Evolutionary conservation across 2,797 vertebrate genomes (phyloP).

Genomic region (Lepilemur ruficaudatus): DNA sequence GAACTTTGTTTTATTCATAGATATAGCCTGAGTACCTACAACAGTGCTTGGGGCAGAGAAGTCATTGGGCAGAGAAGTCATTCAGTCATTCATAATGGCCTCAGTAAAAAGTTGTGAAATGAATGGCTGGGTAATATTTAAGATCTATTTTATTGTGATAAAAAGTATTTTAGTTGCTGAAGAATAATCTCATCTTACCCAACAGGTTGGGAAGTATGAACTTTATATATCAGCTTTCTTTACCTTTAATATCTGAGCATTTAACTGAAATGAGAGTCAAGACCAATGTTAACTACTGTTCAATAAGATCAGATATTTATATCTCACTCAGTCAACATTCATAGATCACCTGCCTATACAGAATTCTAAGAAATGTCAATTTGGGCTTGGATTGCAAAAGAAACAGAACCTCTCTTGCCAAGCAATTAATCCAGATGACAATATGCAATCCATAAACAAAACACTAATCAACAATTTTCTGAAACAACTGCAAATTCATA

Average conservation of each 20-base stretch:
- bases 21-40: background rate
- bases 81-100: background rate
- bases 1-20: background rate
- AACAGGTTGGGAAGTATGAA: background rate
- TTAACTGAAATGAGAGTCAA: constrained; percentile 30
- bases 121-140: background rate
- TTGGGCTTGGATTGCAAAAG: constrained; percentile 21
- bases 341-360: background rate
- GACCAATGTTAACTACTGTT: constrained; percentile 21
- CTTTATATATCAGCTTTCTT: background rate
- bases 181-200: background rate
- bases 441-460: constrained; percentile 46
- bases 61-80: background rate
- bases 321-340: background rate
- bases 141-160: background rate
- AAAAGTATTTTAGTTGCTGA: background rate
- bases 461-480: constrained; percentile 53
- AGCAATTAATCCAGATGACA: constrained; percentile 53
- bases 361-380: constrained; percentile 27
- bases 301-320: background rate
- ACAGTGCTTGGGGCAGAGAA: background rate
- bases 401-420: constrained; percentile 26
- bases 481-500: constrained; percentile 61
- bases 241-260: background rate
- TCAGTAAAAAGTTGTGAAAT: background rate